Evolutionary conservation across 2,113 vertebrate species (phyloP).

Genomic region (Centropristis striata): DNA sequence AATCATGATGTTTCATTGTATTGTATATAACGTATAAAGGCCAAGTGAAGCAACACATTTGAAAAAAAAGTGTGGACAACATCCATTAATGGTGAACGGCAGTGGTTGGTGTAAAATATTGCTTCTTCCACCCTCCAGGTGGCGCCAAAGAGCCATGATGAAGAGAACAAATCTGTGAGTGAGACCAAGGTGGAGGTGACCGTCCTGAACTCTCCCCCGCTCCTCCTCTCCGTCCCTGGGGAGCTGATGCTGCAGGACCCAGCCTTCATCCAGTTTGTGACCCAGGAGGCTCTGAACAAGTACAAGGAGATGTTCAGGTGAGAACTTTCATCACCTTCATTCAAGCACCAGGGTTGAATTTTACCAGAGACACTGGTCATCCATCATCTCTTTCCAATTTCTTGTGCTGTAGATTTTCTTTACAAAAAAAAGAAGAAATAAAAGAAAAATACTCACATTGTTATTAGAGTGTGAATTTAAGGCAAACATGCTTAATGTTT

Average conservation of each 20-base stretch:
- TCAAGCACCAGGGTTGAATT: too few species aligned
- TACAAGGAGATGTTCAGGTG: constrained; percentile 86
- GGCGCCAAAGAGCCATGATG: constrained; percentile 68
- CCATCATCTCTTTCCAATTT: not conserved
- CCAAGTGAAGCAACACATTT: too few species aligned
- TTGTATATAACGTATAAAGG: too few species aligned
- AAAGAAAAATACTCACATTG: not conserved
- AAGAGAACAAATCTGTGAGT: constrained; percentile 59
- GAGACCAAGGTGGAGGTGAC: constrained; percentile 87
- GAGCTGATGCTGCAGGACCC: constrained; percentile 83
- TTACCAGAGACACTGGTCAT: not conserved
- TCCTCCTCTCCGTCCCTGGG: constrained; percentile 84
- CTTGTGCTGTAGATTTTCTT: not conserved
- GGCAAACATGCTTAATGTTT: not conserved
- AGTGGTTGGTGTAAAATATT: not conserved
- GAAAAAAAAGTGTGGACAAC: too few species aligned
- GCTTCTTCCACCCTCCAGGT: constrained; percentile 77
- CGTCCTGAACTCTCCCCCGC: constrained; percentile 86
- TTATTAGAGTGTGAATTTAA: not conserved
- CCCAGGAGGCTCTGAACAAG: constrained; percentile 86
- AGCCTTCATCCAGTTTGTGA: constrained; percentile 87
- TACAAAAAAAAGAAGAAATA: not conserved
- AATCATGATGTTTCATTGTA: too few species aligned
- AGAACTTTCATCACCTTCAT: not conserved
- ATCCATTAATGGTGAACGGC: too few species aligned